phyloP scores from a whole-genome alignment of 2,888 invertebrate genomes.

The Tachina grossa region DNA sequence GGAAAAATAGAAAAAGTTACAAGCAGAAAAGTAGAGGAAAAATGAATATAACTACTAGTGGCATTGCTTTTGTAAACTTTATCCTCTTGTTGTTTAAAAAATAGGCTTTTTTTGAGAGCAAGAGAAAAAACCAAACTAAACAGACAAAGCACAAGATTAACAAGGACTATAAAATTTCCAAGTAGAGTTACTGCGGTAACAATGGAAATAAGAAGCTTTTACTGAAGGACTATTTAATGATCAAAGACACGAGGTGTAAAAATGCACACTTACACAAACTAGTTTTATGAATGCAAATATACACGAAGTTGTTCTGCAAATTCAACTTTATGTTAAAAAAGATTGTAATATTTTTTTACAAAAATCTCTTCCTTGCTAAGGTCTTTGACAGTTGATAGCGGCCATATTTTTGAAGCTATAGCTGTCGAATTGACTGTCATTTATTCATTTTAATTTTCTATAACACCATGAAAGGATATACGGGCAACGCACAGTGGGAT shows the following conservation, averaged over 20 bases:
- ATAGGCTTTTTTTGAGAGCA: background rate
- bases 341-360: no score
- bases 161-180: background rate
- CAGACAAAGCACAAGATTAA: background rate
- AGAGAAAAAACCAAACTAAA: no score
- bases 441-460: no score
- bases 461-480: no score
- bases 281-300: slow-evolving; percentile 27
- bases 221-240: background rate
- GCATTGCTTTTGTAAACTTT: slow-evolving; percentile 23
- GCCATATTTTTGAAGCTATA: no score
- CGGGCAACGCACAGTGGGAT: no score
- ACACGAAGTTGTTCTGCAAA: no score
- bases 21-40: background rate
- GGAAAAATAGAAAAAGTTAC: background rate
- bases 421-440: no score
- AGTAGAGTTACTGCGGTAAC: background rate
- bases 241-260: background rate
- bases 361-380: no score
- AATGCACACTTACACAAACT: slow-evolving; percentile 15
- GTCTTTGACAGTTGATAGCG: no score
- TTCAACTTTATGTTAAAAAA: no score
- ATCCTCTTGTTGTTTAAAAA: slow-evolving; percentile 4
- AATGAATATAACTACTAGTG: background rate
- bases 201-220: background rate